Evolutionary conservation across 2,113 vertebrate species (phyloP).

Genomic region (Melanerpes aurifrons): DNA sequence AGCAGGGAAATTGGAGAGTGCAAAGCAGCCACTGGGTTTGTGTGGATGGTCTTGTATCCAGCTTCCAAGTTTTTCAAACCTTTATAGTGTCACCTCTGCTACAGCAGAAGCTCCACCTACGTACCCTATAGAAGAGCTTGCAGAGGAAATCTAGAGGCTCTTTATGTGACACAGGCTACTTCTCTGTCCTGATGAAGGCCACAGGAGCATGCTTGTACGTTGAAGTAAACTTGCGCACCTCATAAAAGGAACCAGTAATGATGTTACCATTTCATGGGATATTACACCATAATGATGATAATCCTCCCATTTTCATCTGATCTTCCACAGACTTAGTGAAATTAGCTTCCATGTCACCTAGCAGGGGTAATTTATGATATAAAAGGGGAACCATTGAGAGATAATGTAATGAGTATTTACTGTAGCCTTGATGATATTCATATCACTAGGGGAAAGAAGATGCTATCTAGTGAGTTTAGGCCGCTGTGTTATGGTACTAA

Average conservation of each 20-base stretch:
- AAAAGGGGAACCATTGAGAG: constrained; percentile 86
- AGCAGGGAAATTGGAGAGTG: neutral
- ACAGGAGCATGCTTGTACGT: constrained; percentile 69
- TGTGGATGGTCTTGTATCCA: neutral
- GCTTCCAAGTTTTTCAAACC: constrained; percentile 31
- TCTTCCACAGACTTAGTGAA: constrained; percentile 90
- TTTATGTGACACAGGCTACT: constrained; percentile 47
- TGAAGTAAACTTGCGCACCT: constrained; percentile 87
- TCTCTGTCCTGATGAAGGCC: constrained; percentile 75
- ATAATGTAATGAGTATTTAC: constrained; percentile 90
- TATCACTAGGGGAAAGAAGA: constrained; percentile 76
- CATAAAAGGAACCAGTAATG: constrained; percentile 94
- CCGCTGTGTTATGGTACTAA: neutral
- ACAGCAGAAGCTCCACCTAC: constrained; percentile 46
- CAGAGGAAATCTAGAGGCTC: constrained; percentile 10
- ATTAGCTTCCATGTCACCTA: constrained; percentile 92
- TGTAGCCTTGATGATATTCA: constrained; percentile 83
- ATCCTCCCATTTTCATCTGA: constrained; percentile 96
- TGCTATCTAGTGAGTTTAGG: constrained; percentile 63
- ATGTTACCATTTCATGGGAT: constrained; percentile 98
- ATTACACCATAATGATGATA: constrained; percentile 99
- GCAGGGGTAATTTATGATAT: constrained; percentile 91
- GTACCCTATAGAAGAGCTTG: constrained; percentile 25
- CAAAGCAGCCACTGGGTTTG: neutral
- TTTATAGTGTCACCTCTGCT: constrained; percentile 46